These are phyloP conservation scores for Anthonomus grandis DNA, from an alignment of 1,140 invertebrate genomes.

Conservation along the genomic window DNA sequence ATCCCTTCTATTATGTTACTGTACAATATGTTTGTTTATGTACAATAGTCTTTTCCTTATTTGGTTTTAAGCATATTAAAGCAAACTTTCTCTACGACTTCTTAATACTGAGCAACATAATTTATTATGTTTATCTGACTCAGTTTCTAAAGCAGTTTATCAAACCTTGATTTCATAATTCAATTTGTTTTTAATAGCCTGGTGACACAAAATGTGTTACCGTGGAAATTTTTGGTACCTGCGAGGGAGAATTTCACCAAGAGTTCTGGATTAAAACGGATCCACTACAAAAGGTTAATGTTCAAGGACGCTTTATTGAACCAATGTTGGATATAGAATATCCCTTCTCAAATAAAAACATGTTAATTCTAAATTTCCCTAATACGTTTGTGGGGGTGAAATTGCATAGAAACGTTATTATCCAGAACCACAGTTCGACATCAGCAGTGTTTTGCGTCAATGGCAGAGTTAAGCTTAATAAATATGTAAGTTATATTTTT, in stretches of 20 bases:
- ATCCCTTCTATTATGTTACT: too few species aligned
- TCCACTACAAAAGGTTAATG: slow-evolving; percentile 28
- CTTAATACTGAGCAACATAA: too few species aligned
- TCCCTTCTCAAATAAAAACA: slow-evolving; percentile 17
- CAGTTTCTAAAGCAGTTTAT: too few species aligned
- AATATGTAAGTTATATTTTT: slow-evolving; percentile 23
- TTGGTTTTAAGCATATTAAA: too few species aligned
- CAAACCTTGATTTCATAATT: not conserved
- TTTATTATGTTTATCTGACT: too few species aligned
- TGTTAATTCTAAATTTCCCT: slow-evolving; percentile 33
- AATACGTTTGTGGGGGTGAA: slow-evolving; percentile 32
- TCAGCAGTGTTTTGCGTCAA: slow-evolving; percentile 31
- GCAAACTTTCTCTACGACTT: too few species aligned
- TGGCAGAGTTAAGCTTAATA: not conserved
- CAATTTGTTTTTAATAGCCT: slow-evolving; percentile 18
- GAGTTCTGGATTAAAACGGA: slow-evolving; percentile 41
- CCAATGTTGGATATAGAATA: slow-evolving; percentile 24
- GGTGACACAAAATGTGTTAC: slow-evolving; percentile 19
- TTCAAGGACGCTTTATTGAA: slow-evolving; percentile 32
- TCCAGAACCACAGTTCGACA: slow-evolving; percentile 36
- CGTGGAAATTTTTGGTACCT: slow-evolving; percentile 30
- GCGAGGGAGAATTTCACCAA: slow-evolving; percentile 29
- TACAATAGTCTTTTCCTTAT: too few species aligned
- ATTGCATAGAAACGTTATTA: slow-evolving; percentile 22
- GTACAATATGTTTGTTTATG: too few species aligned